Evolutionary conservation across 2,888 invertebrate species (phyloP).

Genomic region (Trissonchulus sp.): DNA sequence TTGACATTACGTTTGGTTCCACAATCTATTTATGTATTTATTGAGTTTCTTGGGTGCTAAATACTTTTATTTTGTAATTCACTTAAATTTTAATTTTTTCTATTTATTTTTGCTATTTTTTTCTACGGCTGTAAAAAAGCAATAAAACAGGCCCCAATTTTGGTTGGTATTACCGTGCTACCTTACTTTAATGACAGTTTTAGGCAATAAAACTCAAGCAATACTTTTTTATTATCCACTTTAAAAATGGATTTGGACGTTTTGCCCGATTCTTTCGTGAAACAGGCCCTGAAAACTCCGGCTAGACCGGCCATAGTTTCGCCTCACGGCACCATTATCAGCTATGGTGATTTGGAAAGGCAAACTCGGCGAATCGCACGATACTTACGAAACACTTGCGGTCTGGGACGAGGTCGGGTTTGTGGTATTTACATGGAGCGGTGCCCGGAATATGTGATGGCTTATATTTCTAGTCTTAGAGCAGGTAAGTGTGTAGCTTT

Average conservation of each 20-base stretch:
- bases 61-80: too few relatives aligned
- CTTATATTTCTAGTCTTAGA: conserved; percentile 54
- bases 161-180: too few relatives aligned
- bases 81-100: too few relatives aligned
- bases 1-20: too few relatives aligned
- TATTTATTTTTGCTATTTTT: too few relatives aligned
- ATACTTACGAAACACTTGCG: not conserved
- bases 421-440: conserved; percentile 52
- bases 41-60: too few relatives aligned
- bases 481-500: conserved; percentile 48
- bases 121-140: too few relatives aligned
- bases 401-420: not conserved
- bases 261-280: not conserved
- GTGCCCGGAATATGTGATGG: conserved; percentile 50
- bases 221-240: too few relatives aligned
- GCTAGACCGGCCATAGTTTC: not conserved
- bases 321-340: not conserved
- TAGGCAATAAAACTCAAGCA: too few relatives aligned
- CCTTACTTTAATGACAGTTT: too few relatives aligned
- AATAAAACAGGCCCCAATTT: too few relatives aligned
- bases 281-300: not conserved
- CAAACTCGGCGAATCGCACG: not conserved
- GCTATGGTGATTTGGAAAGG: not conserved
- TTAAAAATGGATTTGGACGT: not conserved
- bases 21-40: too few relatives aligned